A percentile compares a stretch with the other conserved stretches of the same genome.
Conservation (phyloP, 2,888 invertebrate species). For the Lagria hirta region DNA sequence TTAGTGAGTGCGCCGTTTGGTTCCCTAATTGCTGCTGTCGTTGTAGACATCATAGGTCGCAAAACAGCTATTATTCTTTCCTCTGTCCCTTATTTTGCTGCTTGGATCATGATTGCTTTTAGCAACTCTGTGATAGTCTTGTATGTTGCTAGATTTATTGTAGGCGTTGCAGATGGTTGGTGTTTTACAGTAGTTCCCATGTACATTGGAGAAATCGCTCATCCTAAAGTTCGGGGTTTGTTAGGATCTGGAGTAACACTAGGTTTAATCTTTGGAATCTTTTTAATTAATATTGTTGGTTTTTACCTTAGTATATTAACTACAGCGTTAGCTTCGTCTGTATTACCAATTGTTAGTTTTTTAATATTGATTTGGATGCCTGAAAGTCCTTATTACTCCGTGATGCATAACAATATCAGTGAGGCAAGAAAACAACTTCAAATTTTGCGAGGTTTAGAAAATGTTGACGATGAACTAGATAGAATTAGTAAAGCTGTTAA, state of each 20-base stretch:
- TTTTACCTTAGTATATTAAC: slow-evolving; percentile 55
- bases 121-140: slow-evolving; percentile 59
- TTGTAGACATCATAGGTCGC: slow-evolving; percentile 64
- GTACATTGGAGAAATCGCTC: slow-evolving; percentile 64
- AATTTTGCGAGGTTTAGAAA: slow-evolving; percentile 55
- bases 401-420: slow-evolving; percentile 51
- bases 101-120: slow-evolving; percentile 64
- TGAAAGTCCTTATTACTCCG: slow-evolving; percentile 60
- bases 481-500: slow-evolving; percentile 44
- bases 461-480: slow-evolving; percentile 55
- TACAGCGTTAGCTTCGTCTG: slow-evolving; percentile 56
- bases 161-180: slow-evolving; percentile 60
- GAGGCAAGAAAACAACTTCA: slow-evolving; percentile 56
- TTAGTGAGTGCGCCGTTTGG: slow-evolving; percentile 64
- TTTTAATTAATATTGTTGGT: slow-evolving; percentile 57
- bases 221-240: slow-evolving; percentile 59
- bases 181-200: slow-evolving; percentile 57
- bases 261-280: slow-evolving; percentile 57
- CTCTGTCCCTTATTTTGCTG: slow-evolving; percentile 58
- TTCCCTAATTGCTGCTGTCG: slow-evolving; percentile 60
- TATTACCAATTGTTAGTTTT: slow-evolving; percentile 55
- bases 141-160: slow-evolving; percentile 59
- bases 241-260: slow-evolving; percentile 62
- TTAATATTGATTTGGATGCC: slow-evolving; percentile 58
- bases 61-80: slow-evolving; percentile 62